Percentiles rank a stretch among this genome's conserved stretches.
Conservation (phyloP, 2,797 vertebrate genomes). For the Enteromius thamalakanensis region DNA sequence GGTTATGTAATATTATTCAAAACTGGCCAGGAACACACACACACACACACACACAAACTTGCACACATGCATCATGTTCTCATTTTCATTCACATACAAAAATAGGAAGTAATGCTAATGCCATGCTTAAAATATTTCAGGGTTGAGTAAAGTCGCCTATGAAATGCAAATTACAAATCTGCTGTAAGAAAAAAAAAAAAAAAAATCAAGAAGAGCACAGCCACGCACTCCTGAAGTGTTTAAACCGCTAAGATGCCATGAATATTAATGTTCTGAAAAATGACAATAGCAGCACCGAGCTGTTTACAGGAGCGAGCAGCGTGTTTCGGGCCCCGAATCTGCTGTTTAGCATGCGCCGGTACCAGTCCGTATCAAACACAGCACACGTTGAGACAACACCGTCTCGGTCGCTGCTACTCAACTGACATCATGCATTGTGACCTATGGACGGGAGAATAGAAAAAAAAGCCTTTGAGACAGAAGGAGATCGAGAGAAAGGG, state of each 20-base stretch:
- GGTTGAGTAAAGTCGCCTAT: conserved; percentile 61
- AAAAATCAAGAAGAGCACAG: conserved; percentile 57
- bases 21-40: conserved; percentile 35
- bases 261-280: conserved; percentile 80
- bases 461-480: conserved; percentile 24
- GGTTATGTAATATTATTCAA: conserved; percentile 59
- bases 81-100: conserved; percentile 29
- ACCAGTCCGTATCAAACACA: conserved; percentile 71
- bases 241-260: conserved; percentile 77
- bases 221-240: conserved; percentile 69
- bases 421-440: conserved; percentile 52
- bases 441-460: conserved; percentile 33
- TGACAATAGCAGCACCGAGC: conserved; percentile 79
- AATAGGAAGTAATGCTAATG: conserved; percentile 58
- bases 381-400: conserved; percentile 65
- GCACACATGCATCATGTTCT: neutral
- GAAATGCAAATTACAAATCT: conserved; percentile 66
- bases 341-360: conserved; percentile 75
- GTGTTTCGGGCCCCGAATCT: conserved; percentile 69
- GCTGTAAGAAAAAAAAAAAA: conserved; percentile 49
- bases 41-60: conserved; percentile 22
- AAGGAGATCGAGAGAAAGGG: conserved; percentile 20
- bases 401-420: conserved; percentile 58
- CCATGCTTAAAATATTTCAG: conserved; percentile 62
- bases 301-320: conserved; percentile 77